Evolutionary conservation across 2,113 vertebrate genomes (phyloP), one percentile per base, ranked within the genome.

Genomic region (Acrocephalus arundinaceus): DNA sequence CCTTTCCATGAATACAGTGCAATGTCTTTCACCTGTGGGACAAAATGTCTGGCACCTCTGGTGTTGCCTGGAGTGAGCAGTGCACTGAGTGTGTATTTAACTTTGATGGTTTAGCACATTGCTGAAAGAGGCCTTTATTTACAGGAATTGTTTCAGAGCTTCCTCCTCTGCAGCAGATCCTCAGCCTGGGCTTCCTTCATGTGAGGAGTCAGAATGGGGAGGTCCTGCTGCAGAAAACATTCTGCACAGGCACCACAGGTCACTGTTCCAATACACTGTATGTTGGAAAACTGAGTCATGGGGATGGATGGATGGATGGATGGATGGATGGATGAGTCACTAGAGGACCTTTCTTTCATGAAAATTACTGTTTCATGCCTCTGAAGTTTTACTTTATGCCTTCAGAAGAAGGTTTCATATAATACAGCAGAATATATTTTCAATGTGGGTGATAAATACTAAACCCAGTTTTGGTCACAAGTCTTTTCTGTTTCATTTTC

Each of bases 401-500:
- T 39, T 39, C 37, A 39, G 37, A 39, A 39, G 80, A 81, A 48
- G 41, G 27, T 87, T 94, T 89, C 45, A 12, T 61, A 24, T 9
- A 35, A 63, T 62, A 33, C 59, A 58, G 62, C 54, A 87, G 76
- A 84, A 75, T 33, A 30, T 13, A 5, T 74, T 89, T 94, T 74
- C 66, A 17, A 6, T 1, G 1, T 62, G 37, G 68, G n/a, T 78
- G 62, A 85, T 67, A 81, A 89, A 84, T 71, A 85, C 45, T 51
- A 89, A 95, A 87, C 67, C 22, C 58, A 27, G 67, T 68, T 91
- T 79, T 75, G 81, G 62, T 94, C 71, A 62, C 48, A 65, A 71
- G 65, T 9, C 62, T 87, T 89, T 85, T 95, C 89, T 94, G 62
- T 95, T 96, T 93, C 78, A 16, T 87, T 87, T 93, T 75, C 62